phyloP scores from a whole-genome alignment of 1,140 invertebrate species.

The Matsumurasca onukii region DNA sequence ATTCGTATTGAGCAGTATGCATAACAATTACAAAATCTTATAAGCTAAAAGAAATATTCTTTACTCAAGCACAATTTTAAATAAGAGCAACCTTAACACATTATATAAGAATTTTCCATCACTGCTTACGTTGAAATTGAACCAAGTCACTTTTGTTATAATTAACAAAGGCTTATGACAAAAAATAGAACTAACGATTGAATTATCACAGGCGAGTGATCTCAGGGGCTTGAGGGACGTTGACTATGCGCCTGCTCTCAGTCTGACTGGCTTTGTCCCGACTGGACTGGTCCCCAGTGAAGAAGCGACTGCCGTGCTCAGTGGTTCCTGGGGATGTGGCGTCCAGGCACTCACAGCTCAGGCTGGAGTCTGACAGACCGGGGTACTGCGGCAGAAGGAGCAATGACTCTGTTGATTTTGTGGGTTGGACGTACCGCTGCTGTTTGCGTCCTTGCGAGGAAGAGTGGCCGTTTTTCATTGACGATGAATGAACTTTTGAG shows the following conservation, averaged over 20 bases:
- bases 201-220: conserved; percentile 51
- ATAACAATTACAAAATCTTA: no score
- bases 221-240: conserved; percentile 46
- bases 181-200: no score
- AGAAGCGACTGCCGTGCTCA: conserved; percentile 42
- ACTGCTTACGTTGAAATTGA: no score
- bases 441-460: conserved; percentile 39
- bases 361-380: conserved; percentile 60
- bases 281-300: conserved; percentile 34
- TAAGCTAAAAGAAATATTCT: no score
- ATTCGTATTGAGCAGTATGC: no score
- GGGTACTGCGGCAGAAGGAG: conserved; percentile 61
- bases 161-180: no score
- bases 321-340: conserved; percentile 47
- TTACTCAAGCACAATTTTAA: no score
- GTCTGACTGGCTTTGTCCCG: conserved; percentile 52
- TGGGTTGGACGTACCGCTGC: conserved; percentile 57
- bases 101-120: no score
- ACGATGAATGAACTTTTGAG: conserved; percentile 26
- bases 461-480: conserved; percentile 29
- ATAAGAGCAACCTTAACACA: no score
- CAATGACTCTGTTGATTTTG: conserved; percentile 77
- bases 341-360: conserved; percentile 68
- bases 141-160: no score
- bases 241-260: conserved; percentile 47